phyloP scores from a whole-genome alignment of 2,888 invertebrate genomes.

The Dexiosoma caninum region DNA sequence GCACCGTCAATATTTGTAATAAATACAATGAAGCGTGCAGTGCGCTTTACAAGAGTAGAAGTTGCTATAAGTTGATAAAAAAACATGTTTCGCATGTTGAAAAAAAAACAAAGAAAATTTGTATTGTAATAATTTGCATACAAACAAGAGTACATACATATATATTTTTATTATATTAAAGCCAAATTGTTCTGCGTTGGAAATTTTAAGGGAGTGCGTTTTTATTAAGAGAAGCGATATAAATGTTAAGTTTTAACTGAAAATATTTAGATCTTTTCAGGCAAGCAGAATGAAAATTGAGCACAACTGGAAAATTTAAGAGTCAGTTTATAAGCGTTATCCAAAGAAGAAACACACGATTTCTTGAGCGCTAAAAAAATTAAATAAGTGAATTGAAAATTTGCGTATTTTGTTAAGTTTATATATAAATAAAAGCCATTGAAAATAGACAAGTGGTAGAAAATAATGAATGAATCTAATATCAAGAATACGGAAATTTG shows the following conservation, averaged over 20 bases:
- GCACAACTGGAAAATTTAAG: conserved; percentile 33
- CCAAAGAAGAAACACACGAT: conserved; percentile 27
- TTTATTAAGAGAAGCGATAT: conserved; percentile 19
- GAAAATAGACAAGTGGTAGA: background rate
- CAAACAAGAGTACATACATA: no score
- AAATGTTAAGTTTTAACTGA: no score
- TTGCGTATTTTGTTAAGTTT: conserved; percentile 12
- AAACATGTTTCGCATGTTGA: no score
- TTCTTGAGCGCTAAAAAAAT: background rate
- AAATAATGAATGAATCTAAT: background rate
- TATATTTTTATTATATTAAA: no score
- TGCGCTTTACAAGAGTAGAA: no score
- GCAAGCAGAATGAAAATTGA: background rate
- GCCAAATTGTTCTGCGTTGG: no score
- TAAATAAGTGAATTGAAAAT: background rate
- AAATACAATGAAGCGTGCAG: no score
- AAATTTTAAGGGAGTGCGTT: no score
- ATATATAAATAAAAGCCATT: background rate
- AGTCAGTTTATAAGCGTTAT: conserved; percentile 33
- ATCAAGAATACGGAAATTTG: background rate
- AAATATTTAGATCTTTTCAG: conserved; percentile 11
- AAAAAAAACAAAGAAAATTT: no score
- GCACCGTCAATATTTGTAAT: no score
- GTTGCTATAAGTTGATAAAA: no score
- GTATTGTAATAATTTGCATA: no score